Base-by-base conservation (phyloP, 1,140 invertebrate species). In the Drosophila teissieri region DNA sequence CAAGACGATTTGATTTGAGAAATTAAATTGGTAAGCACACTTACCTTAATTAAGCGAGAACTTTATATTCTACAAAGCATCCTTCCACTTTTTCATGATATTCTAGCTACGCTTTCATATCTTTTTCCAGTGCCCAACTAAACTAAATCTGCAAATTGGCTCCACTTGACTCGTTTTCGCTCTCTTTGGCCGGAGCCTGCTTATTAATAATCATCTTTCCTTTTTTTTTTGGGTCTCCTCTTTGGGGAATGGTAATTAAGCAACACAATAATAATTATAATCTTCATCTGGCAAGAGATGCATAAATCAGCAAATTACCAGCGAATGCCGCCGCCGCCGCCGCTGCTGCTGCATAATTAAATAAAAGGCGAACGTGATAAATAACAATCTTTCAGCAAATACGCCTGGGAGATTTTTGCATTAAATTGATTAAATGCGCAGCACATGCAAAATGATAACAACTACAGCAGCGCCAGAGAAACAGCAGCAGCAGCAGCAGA, bases 391-490 rank as follows among this genome's bases (percentile, higher is more conserved):
- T 89, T 86, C 83, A 82, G 75, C 78, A 70, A 86, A 83, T 73
- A 80, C 84, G 72, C 83, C 67, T 39, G 84, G 84, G 84, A 88
- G 67, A 84, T 83, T 83, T 88, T 84, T 89, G 84, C 84, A 88
- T 88, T 88, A 88, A 88, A 88, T 89, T 89, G 84, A 88, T 88
- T 88, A 88, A 88, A 88, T 89, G 83, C 83, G 84, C 80, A 70
- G 74, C 75, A 78, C 74, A 78, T 72, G 63, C 75, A 78, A 78
- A 78, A 78, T 69, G 73, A 77, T 77, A 69, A 77, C 64, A 77
- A 60, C 74, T 54, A 53, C 62, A 72, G 45, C 42, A 53, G 17
- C 31, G 39, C 11, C 48, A 67, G 79, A 60, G 24, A 24, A 65
- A 70, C 63, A 65, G 54, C 22, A 22, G 22, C 22, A n/a, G n/a